phyloP scores from a whole-genome alignment of 1,140 invertebrate genomes.

The Drosophila triauraria region DNA sequence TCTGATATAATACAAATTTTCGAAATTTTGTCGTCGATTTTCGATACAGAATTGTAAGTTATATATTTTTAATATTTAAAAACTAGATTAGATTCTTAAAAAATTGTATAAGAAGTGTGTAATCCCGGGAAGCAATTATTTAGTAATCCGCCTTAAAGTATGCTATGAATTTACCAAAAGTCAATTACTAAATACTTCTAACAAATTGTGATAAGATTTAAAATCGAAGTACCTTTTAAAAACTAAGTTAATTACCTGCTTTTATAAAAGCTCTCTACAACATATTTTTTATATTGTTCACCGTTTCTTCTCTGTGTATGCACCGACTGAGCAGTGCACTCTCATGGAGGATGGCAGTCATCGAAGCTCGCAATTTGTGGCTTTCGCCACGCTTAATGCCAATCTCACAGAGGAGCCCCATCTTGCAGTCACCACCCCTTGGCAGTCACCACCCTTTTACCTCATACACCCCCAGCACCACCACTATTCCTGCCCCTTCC shows the following conservation, averaged over 20 bases:
- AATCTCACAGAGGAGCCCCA: constrained; percentile 53
- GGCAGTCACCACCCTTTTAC: not conserved
- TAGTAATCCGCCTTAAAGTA: not conserved
- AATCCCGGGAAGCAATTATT: not conserved
- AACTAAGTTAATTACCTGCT: no score
- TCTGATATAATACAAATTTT: no score
- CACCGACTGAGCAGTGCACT: not conserved
- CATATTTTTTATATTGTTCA: no score
- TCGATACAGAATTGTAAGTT: no score
- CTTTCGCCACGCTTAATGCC: constrained; percentile 66
- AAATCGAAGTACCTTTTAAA: not conserved
- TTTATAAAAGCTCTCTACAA: no score
- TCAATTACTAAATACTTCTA: not conserved
- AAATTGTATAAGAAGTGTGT: no score
- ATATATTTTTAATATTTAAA: no score
- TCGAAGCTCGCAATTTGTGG: constrained; percentile 68
- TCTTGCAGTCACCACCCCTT: constrained; percentile 1
- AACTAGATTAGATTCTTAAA: no score
- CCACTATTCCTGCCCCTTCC: not conserved
- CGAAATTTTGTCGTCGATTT: no score
- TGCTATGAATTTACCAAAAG: not conserved
- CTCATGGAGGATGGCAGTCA: constrained; percentile 30
- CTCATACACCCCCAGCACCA: not conserved
- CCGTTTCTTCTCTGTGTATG: not conserved
- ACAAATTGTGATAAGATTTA: no score